Base-by-base conservation (phyloP, 1,140 invertebrate species). In the Drosophila punjabiensis region DNA sequence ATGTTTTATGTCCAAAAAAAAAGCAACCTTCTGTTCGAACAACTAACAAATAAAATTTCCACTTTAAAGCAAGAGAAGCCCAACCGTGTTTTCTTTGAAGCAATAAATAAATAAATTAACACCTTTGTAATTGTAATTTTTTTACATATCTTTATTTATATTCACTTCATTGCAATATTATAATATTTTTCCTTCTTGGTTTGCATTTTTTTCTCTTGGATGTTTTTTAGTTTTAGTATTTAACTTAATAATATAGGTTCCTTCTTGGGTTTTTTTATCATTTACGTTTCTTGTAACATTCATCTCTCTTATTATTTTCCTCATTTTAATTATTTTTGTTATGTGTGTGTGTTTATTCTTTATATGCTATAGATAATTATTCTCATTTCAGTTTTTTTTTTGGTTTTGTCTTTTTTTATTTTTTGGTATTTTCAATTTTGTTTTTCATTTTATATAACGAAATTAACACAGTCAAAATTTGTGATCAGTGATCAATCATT, bases 401-500 rank as follows among this genome's bases (percentile, higher is more conserved):
- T 59, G 24, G 24, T 24, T 24, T 24, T 24, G 24, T 24, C 48
- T 71, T 75, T 69, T 66, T 73, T 41, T 45, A 56, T 75, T 77
- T 75, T 78, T 71, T 65, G 32, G 69, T 65, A 55, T 71, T 76
- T 73, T 76, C 32, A 59, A 48, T 63, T 75, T 89, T 55, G 39
- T 77, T 86, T 79, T 76, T 82, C 66, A 81, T 81, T 90, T 79
- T 90, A 87, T 90, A 81, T 90, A 90, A 90, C 86, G 88, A 91
- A 92, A 91, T 92, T 92, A 92, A 92, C 84, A 92, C 89, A 92
- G 89, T 92, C 88, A 92, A 91, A 91, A 91, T 91, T 91, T 89
- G 85, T 92, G 89, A 92, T 92, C 89, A 92, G 80, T 91, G 89
- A 91, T 92, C 89, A 91, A 89, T 88, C 82, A 89, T 86, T 91